A percentile compares a stretch with the other conserved stretches of the same genome.
These are phyloP conservation scores for Mayetiola destructor DNA, from an alignment of 2,888 invertebrate genomes.

Conservation along the genomic window DNA sequence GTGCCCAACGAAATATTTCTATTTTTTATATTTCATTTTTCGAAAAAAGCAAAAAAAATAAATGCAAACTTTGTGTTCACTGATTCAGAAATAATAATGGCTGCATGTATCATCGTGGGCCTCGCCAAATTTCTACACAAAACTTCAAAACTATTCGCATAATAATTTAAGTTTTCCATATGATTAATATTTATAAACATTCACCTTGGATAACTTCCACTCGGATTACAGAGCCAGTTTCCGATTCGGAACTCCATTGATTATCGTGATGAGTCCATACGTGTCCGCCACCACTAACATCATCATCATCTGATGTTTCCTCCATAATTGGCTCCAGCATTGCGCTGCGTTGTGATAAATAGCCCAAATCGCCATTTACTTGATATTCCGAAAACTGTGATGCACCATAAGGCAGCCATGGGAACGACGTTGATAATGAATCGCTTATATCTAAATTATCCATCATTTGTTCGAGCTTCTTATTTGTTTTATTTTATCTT, in stretches of 20 bases:
- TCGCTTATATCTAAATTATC: conserved; percentile 12
- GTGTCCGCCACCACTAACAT: conserved; percentile 21
- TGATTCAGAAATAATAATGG: too few relatives aligned
- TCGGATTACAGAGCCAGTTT: conserved; percentile 67
- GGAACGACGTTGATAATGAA: neutral
- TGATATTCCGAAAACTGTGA: neutral
- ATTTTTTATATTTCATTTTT: too few relatives aligned
- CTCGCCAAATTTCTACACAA: too few relatives aligned
- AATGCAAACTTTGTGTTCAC: too few relatives aligned
- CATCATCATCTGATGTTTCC: conserved; percentile 69
- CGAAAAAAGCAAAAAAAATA: too few relatives aligned
- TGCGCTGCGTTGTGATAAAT: conserved; percentile 22
- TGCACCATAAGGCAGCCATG: neutral
- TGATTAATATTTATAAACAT: too few relatives aligned
- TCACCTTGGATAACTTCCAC: conserved; percentile 40
- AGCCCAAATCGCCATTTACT: neutral
- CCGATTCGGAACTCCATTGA: conserved; percentile 49
- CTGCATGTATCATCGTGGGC: too few relatives aligned
- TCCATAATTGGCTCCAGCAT: conserved; percentile 72
- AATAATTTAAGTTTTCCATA: too few relatives aligned
- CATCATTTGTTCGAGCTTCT: neutral
- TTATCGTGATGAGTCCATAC: conserved; percentile 22
- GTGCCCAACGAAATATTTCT: too few relatives aligned
- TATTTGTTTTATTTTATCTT: neutral
- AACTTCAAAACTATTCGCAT: too few relatives aligned